Evolutionary conservation across 2,888 invertebrate genomes (phyloP).

Genomic region (Lycophotia porphyrea): DNA sequence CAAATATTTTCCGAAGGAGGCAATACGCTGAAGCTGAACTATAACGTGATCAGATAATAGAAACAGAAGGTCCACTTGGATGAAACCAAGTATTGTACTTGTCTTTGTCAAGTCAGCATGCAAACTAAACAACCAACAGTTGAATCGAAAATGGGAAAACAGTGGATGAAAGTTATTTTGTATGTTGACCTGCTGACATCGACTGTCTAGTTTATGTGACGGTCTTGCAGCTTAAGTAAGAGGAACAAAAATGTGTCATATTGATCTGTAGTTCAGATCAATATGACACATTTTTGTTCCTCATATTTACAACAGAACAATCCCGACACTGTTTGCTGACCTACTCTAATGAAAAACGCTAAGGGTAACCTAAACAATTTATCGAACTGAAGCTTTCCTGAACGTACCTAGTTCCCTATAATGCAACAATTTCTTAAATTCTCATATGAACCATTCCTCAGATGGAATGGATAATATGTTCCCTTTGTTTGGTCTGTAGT

Average conservation of each 20-base stretch:
- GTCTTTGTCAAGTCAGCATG: not conserved
- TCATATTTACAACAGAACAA: not conserved
- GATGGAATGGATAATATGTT: not conserved
- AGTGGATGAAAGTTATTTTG: not conserved
- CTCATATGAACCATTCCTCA: not conserved
- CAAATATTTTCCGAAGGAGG: constrained; percentile 47
- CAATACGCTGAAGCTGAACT: constrained; percentile 8
- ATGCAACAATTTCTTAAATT: not conserved
- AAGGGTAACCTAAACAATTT: not conserved
- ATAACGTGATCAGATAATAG: not conserved
- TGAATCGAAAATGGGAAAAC: not conserved
- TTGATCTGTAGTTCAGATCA: too few species aligned
- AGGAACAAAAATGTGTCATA: not conserved
- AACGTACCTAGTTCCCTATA: not conserved
- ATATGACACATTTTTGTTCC: too few species aligned
- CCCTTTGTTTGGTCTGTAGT: not conserved
- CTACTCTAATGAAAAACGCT: not conserved
- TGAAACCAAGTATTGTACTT: not conserved
- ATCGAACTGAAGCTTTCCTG: not conserved
- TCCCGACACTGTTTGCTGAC: not conserved
- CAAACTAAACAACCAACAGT: not conserved
- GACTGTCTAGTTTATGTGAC: not conserved
- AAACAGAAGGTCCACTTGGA: constrained; percentile 35
- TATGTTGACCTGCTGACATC: not conserved
- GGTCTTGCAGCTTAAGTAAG: not conserved